phyloP scores from a whole-genome alignment of 2,888 invertebrate genomes.

The Minunthozetes semirufus region DNA sequence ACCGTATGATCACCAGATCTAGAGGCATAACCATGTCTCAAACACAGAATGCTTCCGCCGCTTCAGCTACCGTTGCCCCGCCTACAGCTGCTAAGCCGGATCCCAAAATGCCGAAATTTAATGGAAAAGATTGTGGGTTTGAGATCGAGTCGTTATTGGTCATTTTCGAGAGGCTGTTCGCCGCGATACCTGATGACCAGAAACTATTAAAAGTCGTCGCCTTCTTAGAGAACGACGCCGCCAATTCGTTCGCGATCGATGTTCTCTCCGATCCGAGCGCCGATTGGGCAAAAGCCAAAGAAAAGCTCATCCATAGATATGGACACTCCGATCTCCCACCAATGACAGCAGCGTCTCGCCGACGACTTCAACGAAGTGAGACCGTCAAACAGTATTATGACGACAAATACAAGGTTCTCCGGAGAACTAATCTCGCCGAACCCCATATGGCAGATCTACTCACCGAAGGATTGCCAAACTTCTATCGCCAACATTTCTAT shows the following conservation, averaged over 20 bases:
- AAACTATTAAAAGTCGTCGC: too few relatives aligned
- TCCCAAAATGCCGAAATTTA: too few relatives aligned
- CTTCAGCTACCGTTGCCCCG: too few relatives aligned
- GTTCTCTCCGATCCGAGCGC: neutral
- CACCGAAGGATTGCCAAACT: conserved; percentile 7
- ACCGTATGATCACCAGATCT: too few relatives aligned
- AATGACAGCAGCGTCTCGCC: neutral
- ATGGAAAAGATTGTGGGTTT: too few relatives aligned
- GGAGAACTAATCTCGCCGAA: neutral
- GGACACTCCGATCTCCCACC: neutral
- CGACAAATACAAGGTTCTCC: neutral
- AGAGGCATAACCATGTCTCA: too few relatives aligned
- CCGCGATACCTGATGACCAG: too few relatives aligned
- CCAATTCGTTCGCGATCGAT: neutral
- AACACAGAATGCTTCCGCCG: too few relatives aligned
- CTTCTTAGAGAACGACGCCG: neutral
- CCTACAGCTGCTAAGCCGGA: too few relatives aligned
- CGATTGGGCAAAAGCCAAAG: neutral
- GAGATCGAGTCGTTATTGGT: too few relatives aligned
- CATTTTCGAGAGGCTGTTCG: too few relatives aligned
- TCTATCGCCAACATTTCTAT: neutral
- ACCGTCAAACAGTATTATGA: neutral
- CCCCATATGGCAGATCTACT: neutral
- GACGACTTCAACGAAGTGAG: neutral
- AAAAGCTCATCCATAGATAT: neutral